phyloP scores from a whole-genome alignment of 1,140 invertebrate species.

The Polypedilum vanderplanki region DNA sequence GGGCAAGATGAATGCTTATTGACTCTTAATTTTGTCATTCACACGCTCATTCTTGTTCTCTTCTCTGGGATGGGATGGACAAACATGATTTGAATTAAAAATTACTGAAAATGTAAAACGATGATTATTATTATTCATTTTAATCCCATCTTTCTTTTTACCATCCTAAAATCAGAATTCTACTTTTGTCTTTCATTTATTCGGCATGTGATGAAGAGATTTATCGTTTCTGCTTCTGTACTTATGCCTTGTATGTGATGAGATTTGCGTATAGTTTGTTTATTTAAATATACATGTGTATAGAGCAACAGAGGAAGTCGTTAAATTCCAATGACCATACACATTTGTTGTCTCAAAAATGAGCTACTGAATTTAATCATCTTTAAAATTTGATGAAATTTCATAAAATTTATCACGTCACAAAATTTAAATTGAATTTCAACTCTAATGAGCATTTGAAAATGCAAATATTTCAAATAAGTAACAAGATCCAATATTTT shows the following conservation, averaged over 20 bases:
- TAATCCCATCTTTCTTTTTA: slow-evolving; percentile 2
- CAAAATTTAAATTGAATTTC: too few species aligned
- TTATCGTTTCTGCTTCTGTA: not conserved
- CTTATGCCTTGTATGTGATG: too few species aligned
- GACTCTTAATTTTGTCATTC: slow-evolving; percentile 20
- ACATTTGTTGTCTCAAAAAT: not conserved
- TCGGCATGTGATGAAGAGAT: not conserved
- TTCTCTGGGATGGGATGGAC: not conserved
- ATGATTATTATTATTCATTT: slow-evolving; percentile 21
- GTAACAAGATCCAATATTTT: too few species aligned
- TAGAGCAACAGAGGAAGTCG: not conserved
- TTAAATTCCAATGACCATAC: slow-evolving; percentile 22
- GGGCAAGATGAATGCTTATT: slow-evolving; percentile 26
- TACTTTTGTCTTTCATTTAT: not conserved
- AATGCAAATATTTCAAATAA: too few species aligned
- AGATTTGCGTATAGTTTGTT: too few species aligned
- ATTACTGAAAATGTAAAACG: not conserved
- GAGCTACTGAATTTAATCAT: too few species aligned
- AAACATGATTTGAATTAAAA: not conserved
- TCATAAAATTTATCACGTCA: too few species aligned
- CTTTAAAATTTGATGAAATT: too few species aligned
- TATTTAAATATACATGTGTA: too few species aligned
- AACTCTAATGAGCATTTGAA: too few species aligned
- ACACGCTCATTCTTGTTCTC: not conserved
- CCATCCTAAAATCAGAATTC: slow-evolving; percentile 22